phyloP scores from a whole-genome alignment of 2,888 invertebrate species.

The Incurvaria masculella region DNA sequence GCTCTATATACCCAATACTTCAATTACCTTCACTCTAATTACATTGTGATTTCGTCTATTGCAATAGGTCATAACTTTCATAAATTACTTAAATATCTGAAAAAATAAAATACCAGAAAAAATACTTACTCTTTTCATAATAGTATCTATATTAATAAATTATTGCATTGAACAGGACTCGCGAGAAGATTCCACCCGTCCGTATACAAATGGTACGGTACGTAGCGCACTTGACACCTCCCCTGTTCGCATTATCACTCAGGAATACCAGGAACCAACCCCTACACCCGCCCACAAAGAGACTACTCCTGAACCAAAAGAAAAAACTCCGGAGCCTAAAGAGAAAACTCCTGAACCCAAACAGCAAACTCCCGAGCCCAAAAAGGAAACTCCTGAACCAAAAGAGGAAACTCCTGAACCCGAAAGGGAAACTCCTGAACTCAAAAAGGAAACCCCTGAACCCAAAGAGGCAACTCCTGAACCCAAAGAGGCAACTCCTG shows the following conservation, averaged over 20 bases:
- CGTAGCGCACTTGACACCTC: constrained; percentile 30
- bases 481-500: constrained; percentile 12
- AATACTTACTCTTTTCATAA: background rate
- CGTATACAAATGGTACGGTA: constrained; percentile 45
- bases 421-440: background rate
- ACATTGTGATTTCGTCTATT: no score
- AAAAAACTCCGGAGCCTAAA: constrained; percentile 16
- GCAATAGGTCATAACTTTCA: no score
- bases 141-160: background rate
- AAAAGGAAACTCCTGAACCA: constrained; percentile 15
- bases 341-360: constrained; percentile 15
- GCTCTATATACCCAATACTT: no score
- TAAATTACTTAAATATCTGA: constrained; percentile 4
- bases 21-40: no score
- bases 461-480: constrained; percentile 16
- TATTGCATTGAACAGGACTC: constrained; percentile 28
- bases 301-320: constrained; percentile 9
- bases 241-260: constrained; percentile 41
- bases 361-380: constrained; percentile 14
- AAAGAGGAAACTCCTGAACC: constrained; percentile 8
- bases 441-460: constrained; percentile 10
- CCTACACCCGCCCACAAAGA: constrained; percentile 20
- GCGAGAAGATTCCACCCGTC: constrained; percentile 41
- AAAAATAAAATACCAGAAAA: constrained; percentile 3
- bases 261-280: constrained; percentile 34